Percentiles rank a stretch among this genome's conserved stretches.
Evolutionary conservation across 2,888 invertebrate genomes (phyloP).

Genomic region (Plusia festucae): DNA sequence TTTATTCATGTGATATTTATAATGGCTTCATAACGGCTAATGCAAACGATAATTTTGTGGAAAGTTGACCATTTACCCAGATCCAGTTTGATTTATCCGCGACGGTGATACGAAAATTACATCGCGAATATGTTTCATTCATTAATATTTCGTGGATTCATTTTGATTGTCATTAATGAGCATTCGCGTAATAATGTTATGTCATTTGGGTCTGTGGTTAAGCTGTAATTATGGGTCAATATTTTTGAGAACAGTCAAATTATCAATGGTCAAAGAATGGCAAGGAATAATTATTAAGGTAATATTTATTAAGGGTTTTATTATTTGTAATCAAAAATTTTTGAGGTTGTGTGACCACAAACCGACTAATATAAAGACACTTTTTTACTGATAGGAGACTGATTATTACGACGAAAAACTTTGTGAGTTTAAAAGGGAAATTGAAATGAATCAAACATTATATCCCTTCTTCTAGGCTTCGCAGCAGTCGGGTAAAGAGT

Average conservation of each 20-base stretch:
- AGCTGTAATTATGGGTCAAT: constrained; percentile 1
- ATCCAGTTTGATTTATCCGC: constrained; percentile 42
- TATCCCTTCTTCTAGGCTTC: no score
- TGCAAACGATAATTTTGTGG: constrained; percentile 57
- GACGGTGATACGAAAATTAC: constrained; percentile 40
- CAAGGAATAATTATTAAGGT: not conserved
- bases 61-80: constrained; percentile 55
- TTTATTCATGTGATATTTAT: constrained; percentile 58
- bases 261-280: not conserved
- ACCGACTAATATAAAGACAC: no score
- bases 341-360: no score
- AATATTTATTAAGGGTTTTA: no score
- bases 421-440: no score
- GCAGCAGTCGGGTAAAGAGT: no score
- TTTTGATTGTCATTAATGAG: constrained; percentile 35
- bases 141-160: constrained; percentile 23
- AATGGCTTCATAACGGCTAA: constrained; percentile 59
- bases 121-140: constrained; percentile 20
- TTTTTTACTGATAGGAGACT: no score
- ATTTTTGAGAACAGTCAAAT: not conserved
- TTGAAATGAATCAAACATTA: no score
- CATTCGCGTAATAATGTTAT: not conserved
- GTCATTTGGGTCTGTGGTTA: not conserved
- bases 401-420: no score
- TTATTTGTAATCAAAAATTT: not conserved